A percentile compares a stretch with the other conserved stretches of the same genome.
phyloP scores from a whole-genome alignment of 2,888 invertebrate genomes.

The Adelphocoris suturalis region DNA sequence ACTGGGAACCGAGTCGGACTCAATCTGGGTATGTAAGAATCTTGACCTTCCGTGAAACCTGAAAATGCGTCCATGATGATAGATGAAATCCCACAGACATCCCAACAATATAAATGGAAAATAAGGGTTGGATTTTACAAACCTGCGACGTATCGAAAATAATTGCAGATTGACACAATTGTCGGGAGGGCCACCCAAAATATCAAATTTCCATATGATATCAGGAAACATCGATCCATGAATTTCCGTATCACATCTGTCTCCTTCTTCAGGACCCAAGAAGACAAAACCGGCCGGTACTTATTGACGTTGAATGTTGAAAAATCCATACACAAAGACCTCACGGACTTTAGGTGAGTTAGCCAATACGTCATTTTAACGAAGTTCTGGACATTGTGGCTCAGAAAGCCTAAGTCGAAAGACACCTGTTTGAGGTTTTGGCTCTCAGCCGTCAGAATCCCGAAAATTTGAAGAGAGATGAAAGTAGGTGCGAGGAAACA shows the following conservation, averaged over 20 bases:
- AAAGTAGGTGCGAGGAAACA: conserved; percentile 36
- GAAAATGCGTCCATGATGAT: background rate
- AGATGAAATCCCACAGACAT: too few relatives aligned
- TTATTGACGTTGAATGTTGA: conserved; percentile 48
- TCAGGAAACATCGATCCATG: conserved; percentile 41
- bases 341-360: conserved; percentile 1
- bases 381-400: conserved; percentile 60
- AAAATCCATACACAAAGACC: conserved; percentile 58
- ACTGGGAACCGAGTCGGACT: conserved; percentile 40
- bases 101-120: too few relatives aligned
- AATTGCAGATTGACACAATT: background rate
- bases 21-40: conserved; percentile 37
- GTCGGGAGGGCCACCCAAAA: conserved; percentile 56
- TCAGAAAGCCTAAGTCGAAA: conserved; percentile 56
- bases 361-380: conserved; percentile 57
- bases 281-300: conserved; percentile 37
- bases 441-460: conserved; percentile 38
- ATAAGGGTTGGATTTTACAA: background rate
- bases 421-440: conserved; percentile 36
- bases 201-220: conserved; percentile 59
- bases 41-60: conserved; percentile 28
- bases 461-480: conserved; percentile 39
- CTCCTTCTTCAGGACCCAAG: conserved; percentile 56
- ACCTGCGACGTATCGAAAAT: conserved; percentile 24
- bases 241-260: background rate